These are phyloP conservation scores for Neolamprologus sp. DNA, from an alignment of 2,113 vertebrate species.

Conservation along the genomic window DNA sequence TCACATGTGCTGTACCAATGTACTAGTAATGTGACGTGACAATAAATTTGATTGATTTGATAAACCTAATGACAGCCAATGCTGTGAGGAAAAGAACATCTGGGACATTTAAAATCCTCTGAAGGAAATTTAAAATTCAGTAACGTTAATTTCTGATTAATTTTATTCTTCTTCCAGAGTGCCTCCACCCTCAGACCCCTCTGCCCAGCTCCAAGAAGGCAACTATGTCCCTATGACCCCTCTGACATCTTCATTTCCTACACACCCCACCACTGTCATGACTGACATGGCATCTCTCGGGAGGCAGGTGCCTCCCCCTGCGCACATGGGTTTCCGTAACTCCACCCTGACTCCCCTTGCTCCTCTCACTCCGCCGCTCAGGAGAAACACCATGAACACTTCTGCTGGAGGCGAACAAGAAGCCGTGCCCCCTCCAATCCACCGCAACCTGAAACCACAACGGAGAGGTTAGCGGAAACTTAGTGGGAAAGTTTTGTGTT, in stretches of 20 bases:
- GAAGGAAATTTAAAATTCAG: fast-evolving
- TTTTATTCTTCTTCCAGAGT: not conserved
- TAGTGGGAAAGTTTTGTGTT: not conserved
- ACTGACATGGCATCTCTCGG: constrained; percentile 30
- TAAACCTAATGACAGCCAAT: not conserved
- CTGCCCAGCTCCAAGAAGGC: not conserved
- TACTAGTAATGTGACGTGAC: not conserved
- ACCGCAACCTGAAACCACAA: constrained; percentile 61
- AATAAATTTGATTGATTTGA: not conserved
- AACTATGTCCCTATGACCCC: constrained; percentile 63
- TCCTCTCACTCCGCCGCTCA: constrained; percentile 7
- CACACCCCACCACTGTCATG: not conserved
- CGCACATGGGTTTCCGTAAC: constrained; percentile 59
- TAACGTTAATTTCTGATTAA: not conserved
- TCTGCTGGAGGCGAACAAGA: not conserved
- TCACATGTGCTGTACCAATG: not conserved
- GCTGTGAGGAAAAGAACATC: not conserved
- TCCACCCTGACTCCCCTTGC: not conserved
- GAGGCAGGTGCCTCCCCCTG: constrained; percentile 48
- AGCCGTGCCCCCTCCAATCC: constrained; percentile 41
- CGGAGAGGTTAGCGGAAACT: constrained; percentile 3
- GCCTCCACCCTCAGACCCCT: not conserved
- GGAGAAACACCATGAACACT: not conserved
- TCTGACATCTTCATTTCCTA: not conserved
- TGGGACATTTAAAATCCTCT: fast-evolving